Percentiles rank a stretch among this genome's conserved stretches.
Conservation (phyloP, 1,140 invertebrate genomes). For the Dendrolimus kikuchii region DNA sequence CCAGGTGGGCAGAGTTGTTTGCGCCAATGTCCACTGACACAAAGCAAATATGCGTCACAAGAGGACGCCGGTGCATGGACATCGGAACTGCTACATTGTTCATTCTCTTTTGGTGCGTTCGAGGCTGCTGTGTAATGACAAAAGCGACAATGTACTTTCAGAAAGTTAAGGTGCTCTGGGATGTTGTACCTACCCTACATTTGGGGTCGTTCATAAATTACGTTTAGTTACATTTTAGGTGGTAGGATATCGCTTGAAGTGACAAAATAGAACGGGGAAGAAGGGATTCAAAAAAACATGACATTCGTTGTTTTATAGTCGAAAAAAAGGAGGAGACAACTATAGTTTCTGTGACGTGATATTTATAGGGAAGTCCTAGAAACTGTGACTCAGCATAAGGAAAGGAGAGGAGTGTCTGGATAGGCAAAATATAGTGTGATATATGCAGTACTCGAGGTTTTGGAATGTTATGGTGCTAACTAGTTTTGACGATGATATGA, state of each 20-base stretch:
- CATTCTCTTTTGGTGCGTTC: conserved; percentile 32
- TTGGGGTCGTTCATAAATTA: not conserved
- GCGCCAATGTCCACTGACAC: conserved; percentile 77
- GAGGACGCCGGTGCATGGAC: conserved; percentile 77
- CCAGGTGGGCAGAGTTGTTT: conserved; percentile 83
- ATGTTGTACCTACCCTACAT: too few species aligned
- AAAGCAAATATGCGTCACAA: conserved; percentile 84
- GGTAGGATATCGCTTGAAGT: not conserved
- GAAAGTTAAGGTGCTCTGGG: too few species aligned
- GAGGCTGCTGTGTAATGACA: conserved; percentile 1
- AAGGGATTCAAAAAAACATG: not conserved
- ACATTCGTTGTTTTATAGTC: not conserved
- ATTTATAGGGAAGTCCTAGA: too few species aligned
- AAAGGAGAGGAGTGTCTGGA: too few species aligned
- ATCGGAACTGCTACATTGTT: conserved; percentile 74
- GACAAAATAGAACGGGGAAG: not conserved
- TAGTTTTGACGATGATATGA: too few species aligned
- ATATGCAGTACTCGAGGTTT: too few species aligned
- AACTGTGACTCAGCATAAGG: too few species aligned
- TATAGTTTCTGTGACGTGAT: too few species aligned
- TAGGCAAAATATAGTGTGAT: too few species aligned
- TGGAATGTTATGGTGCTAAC: too few species aligned
- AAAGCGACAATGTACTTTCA: too few species aligned
- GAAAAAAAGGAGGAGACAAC: too few species aligned
- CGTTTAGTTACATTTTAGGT: conserved; percentile 1